Evolutionary conservation across 2,113 vertebrate genomes (phyloP), one percentile per base, ranked within the genome.

Genomic region (Mirounga angustirostris): DNA sequence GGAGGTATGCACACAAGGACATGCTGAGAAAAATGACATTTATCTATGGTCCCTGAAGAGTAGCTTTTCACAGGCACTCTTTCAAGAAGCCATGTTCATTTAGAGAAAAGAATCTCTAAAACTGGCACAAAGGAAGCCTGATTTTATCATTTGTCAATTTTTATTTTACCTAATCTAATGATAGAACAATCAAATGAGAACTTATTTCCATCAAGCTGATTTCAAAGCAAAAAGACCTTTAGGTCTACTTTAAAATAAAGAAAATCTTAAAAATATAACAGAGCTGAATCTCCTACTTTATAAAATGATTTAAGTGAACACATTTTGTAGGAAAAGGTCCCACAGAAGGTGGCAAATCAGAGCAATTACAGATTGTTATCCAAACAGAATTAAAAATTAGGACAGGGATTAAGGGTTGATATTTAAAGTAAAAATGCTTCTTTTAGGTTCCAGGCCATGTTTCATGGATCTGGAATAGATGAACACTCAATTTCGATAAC

Each of bases 401-500:
- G 28, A 97, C 73, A 18, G 0, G 0, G n/a, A 43, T 6, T 33
- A 85, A 28, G n/a, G 7, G 7, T 0, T 76, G 54, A 28, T 21
- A 83, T 61, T 56, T 76, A 71, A 90, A 95, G 95, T 9, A 89
- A 36, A 91, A 76, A 94, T 40, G 50, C 50, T 83, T 93, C n/a
- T 90, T 79, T 76, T 73, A 65, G 46, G 40, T 22, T 92, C n/a
- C 5, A 85, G 28, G 30, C 40, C 28, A 46, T 65, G 22, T 56
- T 89, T 94, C 24, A 90, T 30, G 15, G 65, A 71, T 78, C 19
- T 80, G n/a, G 43, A 87, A 88, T 28, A 95, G n/a, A 56, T 58
- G 56, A 87, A 80, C 30, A 58, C 6, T 88, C 82, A 91, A 78
- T 46, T 91, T 96, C 18, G 73, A 79, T n/a, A 91, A 91, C 65